These are phyloP conservation scores for Pseudopodoces humilis DNA, from an alignment of 2,113 vertebrate genomes.

Conservation along the genomic window DNA sequence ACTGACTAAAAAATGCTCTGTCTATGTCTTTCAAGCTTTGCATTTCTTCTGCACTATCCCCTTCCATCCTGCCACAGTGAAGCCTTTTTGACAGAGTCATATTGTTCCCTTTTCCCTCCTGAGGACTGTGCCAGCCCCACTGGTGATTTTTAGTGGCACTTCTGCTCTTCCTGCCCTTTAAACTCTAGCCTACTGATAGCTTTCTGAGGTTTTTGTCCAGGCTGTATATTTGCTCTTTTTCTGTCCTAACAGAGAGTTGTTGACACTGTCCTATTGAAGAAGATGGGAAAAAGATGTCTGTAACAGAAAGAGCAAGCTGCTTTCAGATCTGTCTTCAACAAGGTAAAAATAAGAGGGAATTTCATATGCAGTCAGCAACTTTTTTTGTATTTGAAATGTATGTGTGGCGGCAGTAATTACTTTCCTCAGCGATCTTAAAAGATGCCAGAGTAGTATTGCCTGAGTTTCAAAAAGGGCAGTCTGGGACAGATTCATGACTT, in stretches of 20 bases:
- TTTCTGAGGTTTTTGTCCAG: neutral
- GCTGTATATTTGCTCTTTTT: neutral
- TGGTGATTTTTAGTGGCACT: neutral
- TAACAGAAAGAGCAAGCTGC: neutral
- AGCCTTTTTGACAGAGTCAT: neutral
- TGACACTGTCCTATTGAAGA: neutral
- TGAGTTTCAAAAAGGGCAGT: neutral
- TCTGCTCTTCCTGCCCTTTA: neutral
- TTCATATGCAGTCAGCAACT: neutral
- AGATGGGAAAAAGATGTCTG: neutral
- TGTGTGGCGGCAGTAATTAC: neutral
- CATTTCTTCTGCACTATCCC: neutral
- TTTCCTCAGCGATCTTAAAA: neutral
- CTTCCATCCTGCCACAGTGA: neutral
- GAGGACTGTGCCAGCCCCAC: accelerated
- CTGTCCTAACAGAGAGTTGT: neutral
- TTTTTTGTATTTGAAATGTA: neutral
- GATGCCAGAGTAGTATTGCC: neutral
- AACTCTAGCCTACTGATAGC: neutral
- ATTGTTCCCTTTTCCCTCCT: neutral
- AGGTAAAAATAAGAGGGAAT: neutral
- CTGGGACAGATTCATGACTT: neutral
- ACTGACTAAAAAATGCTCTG: neutral
- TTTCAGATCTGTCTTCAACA: neutral
- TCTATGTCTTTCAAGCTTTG: neutral